Percentiles rank a stretch among this genome's conserved stretches.
Conservation (phyloP, 2,888 invertebrate genomes). For the Acleris literana region DNA sequence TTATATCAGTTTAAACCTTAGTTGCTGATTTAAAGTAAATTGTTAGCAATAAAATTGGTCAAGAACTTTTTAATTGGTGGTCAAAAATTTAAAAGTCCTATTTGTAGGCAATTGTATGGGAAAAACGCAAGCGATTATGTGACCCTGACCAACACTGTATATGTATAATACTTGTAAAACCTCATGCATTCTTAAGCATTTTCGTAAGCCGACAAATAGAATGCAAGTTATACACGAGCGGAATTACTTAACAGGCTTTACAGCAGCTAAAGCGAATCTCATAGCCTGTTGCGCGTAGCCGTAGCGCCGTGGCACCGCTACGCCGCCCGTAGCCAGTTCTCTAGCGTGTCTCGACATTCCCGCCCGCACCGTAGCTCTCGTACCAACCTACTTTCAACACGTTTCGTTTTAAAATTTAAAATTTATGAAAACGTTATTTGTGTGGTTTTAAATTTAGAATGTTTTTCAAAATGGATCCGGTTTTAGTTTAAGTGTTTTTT, state of each 20-base stretch:
- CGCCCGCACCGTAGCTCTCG: constrained; percentile 62
- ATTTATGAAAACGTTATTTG: constrained; percentile 3
- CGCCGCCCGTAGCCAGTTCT: constrained; percentile 70
- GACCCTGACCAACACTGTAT: too few relatives aligned
- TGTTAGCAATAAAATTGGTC: too few relatives aligned
- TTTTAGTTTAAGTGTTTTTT: neutral
- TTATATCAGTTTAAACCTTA: too few relatives aligned
- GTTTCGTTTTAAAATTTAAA: constrained; percentile 6
- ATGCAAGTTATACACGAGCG: neutral
- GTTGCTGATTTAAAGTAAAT: too few relatives aligned
- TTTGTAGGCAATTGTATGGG: too few relatives aligned
- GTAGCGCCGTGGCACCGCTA: constrained; percentile 53
- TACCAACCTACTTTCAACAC: constrained; percentile 22
- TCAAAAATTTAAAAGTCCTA: too few relatives aligned
- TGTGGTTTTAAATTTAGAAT: neutral
- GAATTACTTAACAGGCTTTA: constrained; percentile 1
- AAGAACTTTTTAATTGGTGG: too few relatives aligned
- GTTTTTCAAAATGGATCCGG: constrained; percentile 16
- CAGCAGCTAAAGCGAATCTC: constrained; percentile 32
- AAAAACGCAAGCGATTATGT: too few relatives aligned
- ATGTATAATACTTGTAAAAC: too few relatives aligned
- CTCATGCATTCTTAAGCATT: too few relatives aligned
- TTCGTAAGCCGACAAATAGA: neutral
- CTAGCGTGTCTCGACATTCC: constrained; percentile 65
- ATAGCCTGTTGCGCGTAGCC: constrained; percentile 71